Evolutionary conservation across 2,888 invertebrate species (phyloP).

Genomic region (Drosophila pegasa): DNA sequence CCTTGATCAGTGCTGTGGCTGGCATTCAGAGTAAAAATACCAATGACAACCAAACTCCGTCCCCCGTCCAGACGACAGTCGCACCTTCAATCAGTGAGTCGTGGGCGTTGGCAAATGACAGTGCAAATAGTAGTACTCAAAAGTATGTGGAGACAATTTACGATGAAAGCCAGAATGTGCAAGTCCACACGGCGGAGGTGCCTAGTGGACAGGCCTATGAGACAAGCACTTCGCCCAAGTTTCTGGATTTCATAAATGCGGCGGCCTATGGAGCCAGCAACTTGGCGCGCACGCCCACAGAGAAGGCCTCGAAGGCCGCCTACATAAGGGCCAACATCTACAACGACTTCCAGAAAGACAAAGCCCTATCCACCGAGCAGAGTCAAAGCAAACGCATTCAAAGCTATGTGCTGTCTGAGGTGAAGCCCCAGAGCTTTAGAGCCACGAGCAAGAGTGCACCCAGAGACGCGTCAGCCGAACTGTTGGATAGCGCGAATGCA

Average conservation of each 20-base stretch:
- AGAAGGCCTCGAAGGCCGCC: slow-evolving; percentile 45
- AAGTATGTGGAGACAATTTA: slow-evolving; percentile 69
- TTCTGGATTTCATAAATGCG: slow-evolving; percentile 65
- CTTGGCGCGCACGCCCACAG: slow-evolving; percentile 51
- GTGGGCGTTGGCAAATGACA: slow-evolving; percentile 51
- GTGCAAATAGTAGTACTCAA: slow-evolving; percentile 39
- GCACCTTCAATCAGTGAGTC: slow-evolving; percentile 19
- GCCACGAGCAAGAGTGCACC: slow-evolving; percentile 75
- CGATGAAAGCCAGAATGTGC: slow-evolving; percentile 79
- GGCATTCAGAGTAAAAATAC: slow-evolving; percentile 35
- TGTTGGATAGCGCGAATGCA: slow-evolving; percentile 43
- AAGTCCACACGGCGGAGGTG: slow-evolving; percentile 68
- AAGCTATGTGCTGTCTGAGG: slow-evolving; percentile 83
- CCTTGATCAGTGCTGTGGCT: slow-evolving; percentile 59
- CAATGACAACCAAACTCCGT: slow-evolving; percentile 23
- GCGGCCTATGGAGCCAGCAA: slow-evolving; percentile 70
- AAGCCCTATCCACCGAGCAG: slow-evolving; percentile 22
- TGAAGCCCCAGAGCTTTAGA: slow-evolving; percentile 85
- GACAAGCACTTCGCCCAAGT: slow-evolving; percentile 62
- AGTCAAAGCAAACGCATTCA: slow-evolving; percentile 76
- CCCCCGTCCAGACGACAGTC: slow-evolving; percentile 23
- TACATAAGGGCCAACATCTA: slow-evolving; percentile 12
- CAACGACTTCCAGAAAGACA: slow-evolving; percentile 9
- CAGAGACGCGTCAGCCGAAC: slow-evolving; percentile 41
- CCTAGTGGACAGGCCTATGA: slow-evolving; percentile 56